phyloP scores from a whole-genome alignment of 2,888 invertebrate species.

The Myathropa florea region DNA sequence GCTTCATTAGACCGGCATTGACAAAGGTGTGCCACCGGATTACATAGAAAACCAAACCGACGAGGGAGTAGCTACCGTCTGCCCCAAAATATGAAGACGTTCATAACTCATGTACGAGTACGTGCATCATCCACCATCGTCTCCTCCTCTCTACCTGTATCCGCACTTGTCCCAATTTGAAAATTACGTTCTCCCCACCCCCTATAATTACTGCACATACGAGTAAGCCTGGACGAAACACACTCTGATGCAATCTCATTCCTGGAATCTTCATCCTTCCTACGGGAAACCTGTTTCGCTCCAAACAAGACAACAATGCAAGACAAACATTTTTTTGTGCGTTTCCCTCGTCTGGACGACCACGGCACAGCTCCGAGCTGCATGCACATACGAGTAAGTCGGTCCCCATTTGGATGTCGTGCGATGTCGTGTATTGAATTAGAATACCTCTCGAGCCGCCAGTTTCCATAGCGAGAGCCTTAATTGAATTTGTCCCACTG shows the following conservation, averaged over 20 bases:
- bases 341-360: not conserved
- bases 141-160: not conserved
- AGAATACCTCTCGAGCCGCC: not conserved
- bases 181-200: not conserved
- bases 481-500: conserved; percentile 7
- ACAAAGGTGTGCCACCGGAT: not conserved
- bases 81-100: no score
- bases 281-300: not conserved
- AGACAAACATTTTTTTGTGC: not conserved
- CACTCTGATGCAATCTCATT: not conserved
- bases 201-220: not conserved
- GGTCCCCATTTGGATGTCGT: not conserved
- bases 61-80: no score
- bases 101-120: no score
- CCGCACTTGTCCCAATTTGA: not conserved
- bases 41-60: no score
- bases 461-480: not conserved
- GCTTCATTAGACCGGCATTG: not conserved
- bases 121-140: no score
- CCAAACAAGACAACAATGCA: not conserved
- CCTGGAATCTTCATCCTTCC: not conserved
- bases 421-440: not conserved
- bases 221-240: not conserved
- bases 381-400: not conserved
- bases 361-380: not conserved